Evolutionary conservation across 2,888 invertebrate genomes (phyloP).

Genomic region (Pristionchus mayeri): DNA sequence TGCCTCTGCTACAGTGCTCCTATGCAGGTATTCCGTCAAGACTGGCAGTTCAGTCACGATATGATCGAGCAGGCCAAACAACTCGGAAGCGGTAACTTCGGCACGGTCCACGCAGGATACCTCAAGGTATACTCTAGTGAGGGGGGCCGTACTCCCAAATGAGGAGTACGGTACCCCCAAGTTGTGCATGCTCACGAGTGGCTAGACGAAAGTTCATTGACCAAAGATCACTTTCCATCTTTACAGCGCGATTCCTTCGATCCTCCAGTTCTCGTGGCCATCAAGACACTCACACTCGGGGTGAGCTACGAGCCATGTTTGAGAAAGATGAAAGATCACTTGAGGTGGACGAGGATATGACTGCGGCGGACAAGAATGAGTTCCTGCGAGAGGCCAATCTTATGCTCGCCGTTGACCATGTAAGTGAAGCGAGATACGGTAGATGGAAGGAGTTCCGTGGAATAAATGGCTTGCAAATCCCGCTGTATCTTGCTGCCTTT

Average conservation of each 20-base stretch:
- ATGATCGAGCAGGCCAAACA: constrained; percentile 46
- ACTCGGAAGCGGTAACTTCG: constrained; percentile 62
- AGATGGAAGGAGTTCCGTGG: too few species aligned
- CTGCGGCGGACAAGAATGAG: constrained; percentile 23
- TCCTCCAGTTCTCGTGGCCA: constrained; percentile 55
- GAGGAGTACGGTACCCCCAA: neutral
- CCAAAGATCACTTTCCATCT: neutral
- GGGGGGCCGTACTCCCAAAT: neutral
- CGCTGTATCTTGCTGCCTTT: too few species aligned
- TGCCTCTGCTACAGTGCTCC: neutral
- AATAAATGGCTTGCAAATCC: too few species aligned
- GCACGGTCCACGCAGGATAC: constrained; percentile 57
- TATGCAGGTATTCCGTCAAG: constrained; percentile 51
- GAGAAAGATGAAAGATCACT: too few species aligned
- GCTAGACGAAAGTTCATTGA: too few species aligned
- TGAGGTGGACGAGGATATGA: neutral
- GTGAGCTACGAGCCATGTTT: too few species aligned
- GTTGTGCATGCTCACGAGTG: too few species aligned
- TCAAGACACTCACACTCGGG: constrained; percentile 57
- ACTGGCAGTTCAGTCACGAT: constrained; percentile 64
- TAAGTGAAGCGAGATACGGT: neutral
- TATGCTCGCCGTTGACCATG: constrained; percentile 43
- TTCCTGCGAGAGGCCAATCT: constrained; percentile 34
- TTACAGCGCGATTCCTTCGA: constrained; percentile 55
- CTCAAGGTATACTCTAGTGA: constrained; percentile 50